Evolutionary conservation across 2,113 vertebrate genomes (phyloP), one percentile per base, ranked within the genome.

Genomic region (Pycnonotus jocosus): DNA sequence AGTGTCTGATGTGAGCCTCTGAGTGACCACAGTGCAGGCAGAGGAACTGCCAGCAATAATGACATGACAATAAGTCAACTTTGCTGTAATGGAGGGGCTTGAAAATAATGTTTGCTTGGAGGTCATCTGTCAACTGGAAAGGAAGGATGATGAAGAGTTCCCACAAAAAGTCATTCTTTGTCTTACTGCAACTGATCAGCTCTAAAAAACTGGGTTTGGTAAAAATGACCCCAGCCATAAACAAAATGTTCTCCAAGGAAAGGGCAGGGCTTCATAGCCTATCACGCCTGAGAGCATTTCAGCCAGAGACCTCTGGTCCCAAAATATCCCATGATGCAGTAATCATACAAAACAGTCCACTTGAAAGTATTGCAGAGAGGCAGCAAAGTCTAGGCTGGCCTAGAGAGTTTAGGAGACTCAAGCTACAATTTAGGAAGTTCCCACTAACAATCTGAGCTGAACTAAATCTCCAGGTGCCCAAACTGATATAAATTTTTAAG

Each of bases 51-150:
- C 81, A 81, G 61, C 24, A 80, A 38, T 11, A 91, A 66, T 31
- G 61, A 44, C 38, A 51, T 9, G 40, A 24, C 57, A 86, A 17
- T n/a, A 91, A 87, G 44, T 78, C n/a, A 78, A 28, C 51, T 81
- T 81, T 3, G 4, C 27, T 40, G 23, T 42, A 78, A 54, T 22
- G 15, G 78, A 87, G 13, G 40, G 56, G 20, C n/a, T 91, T 72
- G 65, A 81, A 81, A 94, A 81, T 23, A 7, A 31, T 66, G 30
- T 82, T 87, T 95, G n/a, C 61, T 74, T 76, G 27, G 70, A 82
- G 86, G 61, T 82, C 66, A 44, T 47, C 74, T 68, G 61, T 88
- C 18, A 1, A 16, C 58, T 48, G n/a, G 53, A 82, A 82, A 90
- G 79, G 37, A 61, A 56, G 13, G 35, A 31, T 71, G 86, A 76